Evolutionary conservation across 2,888 invertebrate species (phyloP), one percentile per base, ranked within the genome.

Genomic region (Agrochola macilenta): DNA sequence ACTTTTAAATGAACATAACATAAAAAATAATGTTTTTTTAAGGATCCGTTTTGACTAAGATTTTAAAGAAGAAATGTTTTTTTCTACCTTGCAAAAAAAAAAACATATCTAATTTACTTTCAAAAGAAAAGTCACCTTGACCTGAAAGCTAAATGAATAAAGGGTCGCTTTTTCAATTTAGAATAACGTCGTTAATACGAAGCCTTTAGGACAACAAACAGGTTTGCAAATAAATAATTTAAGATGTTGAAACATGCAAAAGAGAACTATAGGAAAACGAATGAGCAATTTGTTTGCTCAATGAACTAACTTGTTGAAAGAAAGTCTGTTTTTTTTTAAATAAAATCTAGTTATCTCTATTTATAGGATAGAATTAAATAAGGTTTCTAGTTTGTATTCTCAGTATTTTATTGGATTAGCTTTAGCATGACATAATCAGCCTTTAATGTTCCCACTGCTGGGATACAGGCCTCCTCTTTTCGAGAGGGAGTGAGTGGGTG

Each of bases 181-280:
- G 64, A 84, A 69, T 76, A 85, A 78, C 54, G 58, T 85, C 74
- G 65, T 85, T 78, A 82, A 66, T 78, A 72, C 74, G 68, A 78
- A 74, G 54, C 71, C 69, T 82, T 64, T 68, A 49, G 63, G 35
- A 69, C 63, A 72, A 69, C 69, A 69, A 78, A 82, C 78, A 85
- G 63, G 61, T 69, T 74, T 58, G n/a, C 20, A 77, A 84, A 83
- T 84, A 77, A 76, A 72, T 73, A 68, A 30, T 66, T 81, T 70
- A 73, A 46, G 39, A 80, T 71, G 63, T 73, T 60, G 30, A 76
- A 73, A 76, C 64, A 35, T 23, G 54, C 64, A n/a, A 20, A 39
- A 39, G 26, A 63, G 26, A 84, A 84, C 65, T 77, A 73, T 69
- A 60, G 46, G 14, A 23, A 20, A 72, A 58, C 61, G 72, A 69